Conservation (phyloP, 1,140 invertebrate species). For the Trichoplusia ni region DNA sequence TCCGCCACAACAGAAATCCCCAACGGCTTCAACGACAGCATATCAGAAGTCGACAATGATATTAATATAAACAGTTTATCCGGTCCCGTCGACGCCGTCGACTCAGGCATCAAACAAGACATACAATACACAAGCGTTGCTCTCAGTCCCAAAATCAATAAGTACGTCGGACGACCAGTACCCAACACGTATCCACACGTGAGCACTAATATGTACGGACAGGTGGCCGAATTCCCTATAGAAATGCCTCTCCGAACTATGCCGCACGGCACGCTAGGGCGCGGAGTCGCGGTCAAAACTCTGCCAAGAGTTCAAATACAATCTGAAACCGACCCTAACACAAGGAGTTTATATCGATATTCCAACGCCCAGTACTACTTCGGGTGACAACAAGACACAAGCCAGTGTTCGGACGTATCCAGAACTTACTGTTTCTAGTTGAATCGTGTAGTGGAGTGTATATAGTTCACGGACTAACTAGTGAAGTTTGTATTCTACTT, state of each 20-base stretch:
- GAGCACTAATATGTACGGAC: conserved; percentile 80
- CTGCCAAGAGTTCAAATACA: conserved; percentile 74
- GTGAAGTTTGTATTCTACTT: conserved; percentile 74
- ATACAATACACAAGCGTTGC: conserved; percentile 74
- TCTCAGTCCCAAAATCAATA: conserved; percentile 75
- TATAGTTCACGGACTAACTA: conserved; percentile 48
- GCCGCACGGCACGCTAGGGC: conserved; percentile 74
- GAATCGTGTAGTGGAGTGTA: conserved; percentile 66
- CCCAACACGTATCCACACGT: conserved; percentile 77
- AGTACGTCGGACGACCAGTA: conserved; percentile 74
- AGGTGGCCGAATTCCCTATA: conserved; percentile 76
- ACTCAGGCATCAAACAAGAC: conserved; percentile 71
- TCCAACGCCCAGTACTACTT: conserved; percentile 81
- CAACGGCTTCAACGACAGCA: conserved; percentile 80
- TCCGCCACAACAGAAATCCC: conserved; percentile 80
- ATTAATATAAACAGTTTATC: conserved; percentile 79
- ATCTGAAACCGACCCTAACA: conserved; percentile 74
- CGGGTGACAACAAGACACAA: conserved; percentile 78
- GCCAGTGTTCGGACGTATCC: conserved; percentile 75
- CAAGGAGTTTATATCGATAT: conserved; percentile 80
- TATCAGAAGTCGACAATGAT: conserved; percentile 80
- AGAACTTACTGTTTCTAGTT: conserved; percentile 82
- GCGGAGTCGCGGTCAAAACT: conserved; percentile 73
- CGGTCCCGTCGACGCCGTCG: conserved; percentile 72
- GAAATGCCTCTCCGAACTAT: conserved; percentile 78